Conservation (phyloP, 2,888 invertebrate genomes). For the Poecilobothrus nobilitatus region DNA sequence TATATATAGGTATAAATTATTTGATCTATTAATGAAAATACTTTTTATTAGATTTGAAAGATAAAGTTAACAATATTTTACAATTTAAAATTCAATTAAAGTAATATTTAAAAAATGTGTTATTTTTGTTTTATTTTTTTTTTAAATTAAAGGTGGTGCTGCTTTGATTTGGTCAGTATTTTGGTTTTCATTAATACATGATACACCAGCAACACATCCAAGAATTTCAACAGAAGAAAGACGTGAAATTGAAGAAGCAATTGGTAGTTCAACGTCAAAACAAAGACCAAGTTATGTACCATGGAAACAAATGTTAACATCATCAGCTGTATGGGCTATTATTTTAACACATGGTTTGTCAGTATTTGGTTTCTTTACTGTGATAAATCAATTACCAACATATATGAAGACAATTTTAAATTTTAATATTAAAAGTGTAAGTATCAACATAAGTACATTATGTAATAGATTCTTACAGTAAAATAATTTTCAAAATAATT, state of each 20-base stretch:
- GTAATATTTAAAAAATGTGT: too few species aligned
- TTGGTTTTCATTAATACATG: slow-evolving; percentile 74
- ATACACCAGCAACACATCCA: slow-evolving; percentile 74
- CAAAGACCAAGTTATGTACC: slow-evolving; percentile 62
- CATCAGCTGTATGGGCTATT: slow-evolving; percentile 76
- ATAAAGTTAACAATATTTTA: too few species aligned
- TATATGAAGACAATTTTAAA: slow-evolving; percentile 73
- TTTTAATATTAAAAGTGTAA: slow-evolving; percentile 67
- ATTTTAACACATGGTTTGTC: slow-evolving; percentile 73
- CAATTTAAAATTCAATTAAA: too few species aligned
- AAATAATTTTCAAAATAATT: not conserved
- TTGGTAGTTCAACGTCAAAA: slow-evolving; percentile 53
- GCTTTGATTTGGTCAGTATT: slow-evolving; percentile 71
- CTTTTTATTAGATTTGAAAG: too few species aligned
- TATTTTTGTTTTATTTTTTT: slow-evolving; percentile 1
- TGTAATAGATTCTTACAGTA: not conserved
- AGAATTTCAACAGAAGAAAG: slow-evolving; percentile 67
- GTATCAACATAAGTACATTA: slow-evolving; percentile 30
- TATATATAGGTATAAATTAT: too few species aligned
- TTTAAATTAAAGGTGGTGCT: slow-evolving; percentile 49
- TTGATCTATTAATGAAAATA: too few species aligned
- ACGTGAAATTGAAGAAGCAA: slow-evolving; percentile 60
- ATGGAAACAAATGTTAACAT: slow-evolving; percentile 60
- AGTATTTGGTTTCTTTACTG: slow-evolving; percentile 81
- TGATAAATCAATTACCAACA: slow-evolving; percentile 78